Evolutionary conservation across 1,140 invertebrate species (phyloP), one percentile per base, ranked within the genome.

Genomic region (Zaprionus gabonicus): DNA sequence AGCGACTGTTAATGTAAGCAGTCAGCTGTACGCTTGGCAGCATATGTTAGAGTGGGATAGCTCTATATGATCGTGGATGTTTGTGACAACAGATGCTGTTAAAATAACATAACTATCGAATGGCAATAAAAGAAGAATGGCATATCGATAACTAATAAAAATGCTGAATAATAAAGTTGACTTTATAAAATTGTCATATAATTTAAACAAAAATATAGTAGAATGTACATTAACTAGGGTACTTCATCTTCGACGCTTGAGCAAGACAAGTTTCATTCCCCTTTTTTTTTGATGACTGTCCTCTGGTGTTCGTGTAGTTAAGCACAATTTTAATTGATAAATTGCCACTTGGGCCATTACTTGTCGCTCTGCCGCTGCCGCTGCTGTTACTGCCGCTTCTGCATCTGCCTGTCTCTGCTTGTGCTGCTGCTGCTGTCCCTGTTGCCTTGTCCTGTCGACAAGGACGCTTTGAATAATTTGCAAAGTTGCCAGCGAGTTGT

Each of bases 271-370:
- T 6, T 56, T 63, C 46, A 36, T 59, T 34, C 23, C 27, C 38
- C 27, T n/a, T 20, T 51, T 63, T 64, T 64, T 69, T 41, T 23
- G 60, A 57, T 64, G 41, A 68, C 69, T 71, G 75, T 80, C 71
- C 80, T 81, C 77, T 81, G 83, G 73, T 76, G 63, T 84, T 74
- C 78, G 80, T 72, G 84, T 71, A 79, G 84, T 88, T 88, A 88
- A 88, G 85, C 81, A 81, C 78, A 84, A 88, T 90, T 88, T 88
- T 88, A 88, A 88, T 88, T 88, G 84, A 88, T 88, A 88, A 88
- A 87, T 87, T 87, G 84, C 84, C 84, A 87, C 84, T 87, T 87
- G 84, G 85, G 71, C 85, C 78, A 88, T 87, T 87, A 76, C 85
- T 87, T 84, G 85, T 72, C 84, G 77, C 68, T 68, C 53, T 83